A percentile compares a stretch with the other conserved stretches of the same genome.
Conservation (phyloP, 2,888 invertebrate species). For the Synergus japonicus region DNA sequence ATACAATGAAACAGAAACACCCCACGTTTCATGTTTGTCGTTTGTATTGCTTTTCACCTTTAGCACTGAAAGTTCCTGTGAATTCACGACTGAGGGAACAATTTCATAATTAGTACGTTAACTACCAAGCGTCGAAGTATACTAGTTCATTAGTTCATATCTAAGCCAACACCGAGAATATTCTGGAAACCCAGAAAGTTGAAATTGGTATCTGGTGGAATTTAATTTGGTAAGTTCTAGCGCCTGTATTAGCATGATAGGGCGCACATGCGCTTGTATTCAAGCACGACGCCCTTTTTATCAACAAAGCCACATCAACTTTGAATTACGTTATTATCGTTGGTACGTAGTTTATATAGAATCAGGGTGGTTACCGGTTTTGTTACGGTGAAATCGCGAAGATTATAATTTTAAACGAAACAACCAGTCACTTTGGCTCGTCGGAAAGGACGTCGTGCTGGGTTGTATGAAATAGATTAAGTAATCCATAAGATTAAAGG, state of each 20-base stretch:
- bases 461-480: slow-evolving; percentile 36
- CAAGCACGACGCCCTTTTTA: background rate
- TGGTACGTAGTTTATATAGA: slow-evolving; percentile 12
- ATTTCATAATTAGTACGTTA: slow-evolving; percentile 64
- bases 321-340: slow-evolving; percentile 21
- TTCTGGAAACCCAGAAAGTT: slow-evolving; percentile 60
- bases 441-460: slow-evolving; percentile 29
- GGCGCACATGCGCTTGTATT: slow-evolving; percentile 41
- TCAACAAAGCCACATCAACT: slow-evolving; percentile 12
- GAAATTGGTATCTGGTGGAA: slow-evolving; percentile 60
- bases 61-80: slow-evolving; percentile 21
- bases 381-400: slow-evolving; percentile 20
- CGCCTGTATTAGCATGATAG: slow-evolving; percentile 65
- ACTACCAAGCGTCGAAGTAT: slow-evolving; percentile 54
- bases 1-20: background rate
- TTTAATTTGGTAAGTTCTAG: slow-evolving; percentile 64
- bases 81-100: slow-evolving; percentile 50
- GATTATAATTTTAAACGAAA: slow-evolving; percentile 38
- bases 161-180: slow-evolving; percentile 56
- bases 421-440: slow-evolving; percentile 12
- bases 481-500: slow-evolving; percentile 40
- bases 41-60: slow-evolving; percentile 18
- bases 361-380: slow-evolving; percentile 38
- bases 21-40: background rate
- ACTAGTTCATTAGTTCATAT: slow-evolving; percentile 54